Evolutionary conservation across 92 coral and sea anemone genomes (phyloP), one percentile per base, ranked within the genome.

Genomic region (Actinernus sp.): DNA sequence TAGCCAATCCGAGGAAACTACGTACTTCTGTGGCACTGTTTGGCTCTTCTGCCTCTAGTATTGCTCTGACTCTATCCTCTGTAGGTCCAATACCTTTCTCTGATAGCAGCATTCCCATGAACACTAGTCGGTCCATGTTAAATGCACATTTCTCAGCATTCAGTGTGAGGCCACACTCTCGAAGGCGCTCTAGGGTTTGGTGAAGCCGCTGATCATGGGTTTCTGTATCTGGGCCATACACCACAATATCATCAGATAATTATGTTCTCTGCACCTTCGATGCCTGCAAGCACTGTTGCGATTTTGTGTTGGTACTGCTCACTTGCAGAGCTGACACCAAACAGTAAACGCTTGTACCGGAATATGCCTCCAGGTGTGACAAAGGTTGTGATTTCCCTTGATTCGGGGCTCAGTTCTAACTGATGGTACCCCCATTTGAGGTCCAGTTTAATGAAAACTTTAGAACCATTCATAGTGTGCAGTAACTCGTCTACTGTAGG

Each of bases 51-150:
- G 77, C 82, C 31, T 78, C 77, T 16, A 65, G 7, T 3, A 85
- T 63, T 18, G 86, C 91, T 38, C 65, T 78, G 9, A 85, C 88
- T 25, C 63, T 43, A 71, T 80, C 88, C 26, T 54, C 66, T 19
- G 88, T 80, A 26, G 88, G 88, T 7, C 88, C 78, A 55, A 81
- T 69, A 26, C 88, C 81, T 27, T 75, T 87, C 73, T 79, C 80
- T 0, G 87, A 86, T 17, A 79, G 58, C 55, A 73, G 48, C 66
- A 79, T 72, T 0, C 86, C 82, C 79, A 85, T 65, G 33, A 78
- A 72, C 48, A 71, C 81, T 18, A 78, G 63, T 14, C 53, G 50
- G 64, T 78, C 67, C 68, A 61, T 85, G 65, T 78, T 61, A 53
- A 44, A 78, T 18, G 18, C 36, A 59, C 86, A 85, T 31, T 78